Conservation (phyloP, 2,888 invertebrate genomes). For the Hirtodrosophila alboralis region DNA sequence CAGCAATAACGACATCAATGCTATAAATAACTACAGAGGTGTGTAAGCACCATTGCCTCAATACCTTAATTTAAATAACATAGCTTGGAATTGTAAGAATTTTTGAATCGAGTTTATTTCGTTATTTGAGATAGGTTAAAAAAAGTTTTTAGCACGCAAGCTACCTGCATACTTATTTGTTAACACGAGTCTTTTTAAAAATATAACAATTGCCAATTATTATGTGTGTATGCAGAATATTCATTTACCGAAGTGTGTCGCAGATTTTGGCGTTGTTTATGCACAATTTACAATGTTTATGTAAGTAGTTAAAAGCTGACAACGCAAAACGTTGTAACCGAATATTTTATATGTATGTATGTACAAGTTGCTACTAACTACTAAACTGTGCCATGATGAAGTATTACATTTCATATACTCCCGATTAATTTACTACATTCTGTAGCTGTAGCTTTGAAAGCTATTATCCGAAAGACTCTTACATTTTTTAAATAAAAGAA, state of each 20-base stretch:
- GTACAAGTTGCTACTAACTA: too few relatives aligned
- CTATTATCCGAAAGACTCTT: neutral
- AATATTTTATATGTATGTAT: slow-evolving; percentile 2
- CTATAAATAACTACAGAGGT: neutral
- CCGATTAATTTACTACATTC: slow-evolving; percentile 1
- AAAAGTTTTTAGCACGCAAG: slow-evolving; percentile 23
- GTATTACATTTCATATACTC: too few relatives aligned
- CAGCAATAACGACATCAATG: neutral
- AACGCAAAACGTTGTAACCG: slow-evolving; percentile 7
- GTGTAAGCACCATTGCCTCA: neutral
- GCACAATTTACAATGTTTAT: slow-evolving; percentile 5
- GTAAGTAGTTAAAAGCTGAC: neutral
- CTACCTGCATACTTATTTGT: slow-evolving; percentile 20
- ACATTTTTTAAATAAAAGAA: slow-evolving; percentile 3
- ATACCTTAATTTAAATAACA: neutral
- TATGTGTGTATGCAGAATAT: neutral
- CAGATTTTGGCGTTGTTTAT: too few relatives aligned
- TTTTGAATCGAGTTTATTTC: slow-evolving; percentile 8
- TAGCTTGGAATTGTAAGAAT: slow-evolving; percentile 12
- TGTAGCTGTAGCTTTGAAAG: too few relatives aligned
- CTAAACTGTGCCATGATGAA: neutral
- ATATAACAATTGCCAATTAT: slow-evolving; percentile 14
- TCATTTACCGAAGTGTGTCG: neutral
- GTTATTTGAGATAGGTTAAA: slow-evolving; percentile 4
- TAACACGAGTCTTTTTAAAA: slow-evolving; percentile 1